Evolutionary conservation across 30 jellyfish, hydroid and myxozoan species (phyloP).

Genomic region (Rhopilema esculentum): DNA sequence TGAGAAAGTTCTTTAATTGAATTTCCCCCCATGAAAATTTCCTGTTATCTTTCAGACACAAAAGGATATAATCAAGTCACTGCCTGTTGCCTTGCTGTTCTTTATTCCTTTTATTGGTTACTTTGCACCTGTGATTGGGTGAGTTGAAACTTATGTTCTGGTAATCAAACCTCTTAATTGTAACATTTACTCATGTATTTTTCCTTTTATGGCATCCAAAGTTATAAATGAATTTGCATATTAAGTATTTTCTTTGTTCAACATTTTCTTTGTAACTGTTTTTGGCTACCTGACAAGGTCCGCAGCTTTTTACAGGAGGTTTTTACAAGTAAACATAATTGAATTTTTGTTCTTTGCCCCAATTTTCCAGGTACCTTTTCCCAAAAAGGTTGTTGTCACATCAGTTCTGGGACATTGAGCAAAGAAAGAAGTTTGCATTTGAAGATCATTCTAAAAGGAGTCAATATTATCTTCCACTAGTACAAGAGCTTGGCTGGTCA

Average conservation of each 20-base stretch:
- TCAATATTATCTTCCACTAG: slow-evolving; percentile 84
- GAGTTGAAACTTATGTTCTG: slow-evolving; percentile 14
- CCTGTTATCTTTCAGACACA: slow-evolving; percentile 71
- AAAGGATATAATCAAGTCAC: slow-evolving; percentile 85
- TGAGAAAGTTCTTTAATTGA: too few species aligned
- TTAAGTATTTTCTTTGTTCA: too few species aligned
- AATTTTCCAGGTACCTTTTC: slow-evolving; percentile 67
- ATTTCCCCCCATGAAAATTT: too few species aligned
- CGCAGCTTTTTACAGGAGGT: neutral
- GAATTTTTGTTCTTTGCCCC: neutral
- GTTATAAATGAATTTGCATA: too few species aligned
- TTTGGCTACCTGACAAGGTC: too few species aligned
- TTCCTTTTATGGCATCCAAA: too few species aligned
- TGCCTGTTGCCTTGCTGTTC: slow-evolving; percentile 83
- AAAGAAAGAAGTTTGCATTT: slow-evolving; percentile 80
- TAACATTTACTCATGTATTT: neutral
- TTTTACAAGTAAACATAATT: neutral
- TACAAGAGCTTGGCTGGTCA: slow-evolving; percentile 87
- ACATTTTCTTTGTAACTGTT: too few species aligned
- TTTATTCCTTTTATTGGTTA: slow-evolving; percentile 89
- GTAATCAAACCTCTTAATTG: neutral
- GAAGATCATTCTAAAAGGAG: slow-evolving; percentile 90
- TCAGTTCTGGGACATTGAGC: slow-evolving; percentile 96
- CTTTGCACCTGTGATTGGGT: slow-evolving; percentile 95
- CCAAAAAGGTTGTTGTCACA: slow-evolving; percentile 84